These are phyloP conservation scores for Lepidocyrtinus sp. DNA, from an alignment of 2,888 invertebrate genomes.

Conservation along the genomic window DNA sequence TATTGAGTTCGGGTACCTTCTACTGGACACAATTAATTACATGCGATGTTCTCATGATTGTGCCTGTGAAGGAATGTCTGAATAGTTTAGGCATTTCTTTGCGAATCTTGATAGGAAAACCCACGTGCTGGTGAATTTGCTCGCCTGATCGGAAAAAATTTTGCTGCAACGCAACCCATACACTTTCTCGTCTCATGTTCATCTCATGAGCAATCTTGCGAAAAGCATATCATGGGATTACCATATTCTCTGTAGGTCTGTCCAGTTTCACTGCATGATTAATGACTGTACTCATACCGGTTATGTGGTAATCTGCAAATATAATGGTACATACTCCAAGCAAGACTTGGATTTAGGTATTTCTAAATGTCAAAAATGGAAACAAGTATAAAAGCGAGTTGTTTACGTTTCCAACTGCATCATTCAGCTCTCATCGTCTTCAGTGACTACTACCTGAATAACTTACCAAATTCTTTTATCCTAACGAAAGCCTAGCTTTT, in stretches of 20 bases:
- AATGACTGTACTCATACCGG: too few relatives aligned
- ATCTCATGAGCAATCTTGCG: slow-evolving; percentile 10
- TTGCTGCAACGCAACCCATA: background rate
- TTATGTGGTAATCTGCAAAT: too few relatives aligned
- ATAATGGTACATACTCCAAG: background rate
- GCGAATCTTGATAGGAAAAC: slow-evolving; percentile 1
- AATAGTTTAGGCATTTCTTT: background rate
- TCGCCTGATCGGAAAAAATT: background rate
- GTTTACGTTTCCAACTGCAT: background rate
- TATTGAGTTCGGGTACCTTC: background rate
- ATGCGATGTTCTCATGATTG: slow-evolving; percentile 52
- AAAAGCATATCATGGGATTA: too few relatives aligned
- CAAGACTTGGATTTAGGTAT: background rate
- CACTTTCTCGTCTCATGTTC: slow-evolving; percentile 26
- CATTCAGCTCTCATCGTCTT: slow-evolving; percentile 35
- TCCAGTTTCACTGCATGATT: slow-evolving; percentile 5
- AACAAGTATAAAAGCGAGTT: slow-evolving; percentile 44
- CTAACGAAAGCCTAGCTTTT: slow-evolving; percentile 17
- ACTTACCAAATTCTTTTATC: background rate
- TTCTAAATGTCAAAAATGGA: slow-evolving; percentile 1
- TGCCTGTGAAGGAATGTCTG: background rate
- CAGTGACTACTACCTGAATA: background rate
- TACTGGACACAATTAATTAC: background rate
- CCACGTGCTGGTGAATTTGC: slow-evolving; percentile 15
- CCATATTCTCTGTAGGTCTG: too few relatives aligned